Conservation (phyloP, 2,797 vertebrate genomes). For the Hippocampus kuda region DNA sequence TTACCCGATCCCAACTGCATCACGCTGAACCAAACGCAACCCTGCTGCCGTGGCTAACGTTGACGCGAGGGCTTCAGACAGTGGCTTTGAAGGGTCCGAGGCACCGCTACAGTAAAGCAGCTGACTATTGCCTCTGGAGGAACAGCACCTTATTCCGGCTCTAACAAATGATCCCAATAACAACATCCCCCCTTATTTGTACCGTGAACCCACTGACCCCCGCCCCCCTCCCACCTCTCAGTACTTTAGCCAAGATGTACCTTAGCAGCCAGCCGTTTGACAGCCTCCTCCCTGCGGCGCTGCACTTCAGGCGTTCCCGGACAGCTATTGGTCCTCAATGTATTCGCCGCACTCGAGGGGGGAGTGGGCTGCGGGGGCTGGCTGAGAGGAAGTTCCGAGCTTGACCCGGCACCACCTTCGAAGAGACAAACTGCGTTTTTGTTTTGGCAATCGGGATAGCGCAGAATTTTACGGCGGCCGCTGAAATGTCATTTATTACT, state of each 20-base stretch:
- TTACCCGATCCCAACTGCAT: too few relatives aligned
- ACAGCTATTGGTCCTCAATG: constrained; percentile 57
- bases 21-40: too few relatives aligned
- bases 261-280: constrained; percentile 84
- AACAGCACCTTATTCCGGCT: not conserved
- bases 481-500: constrained; percentile 56
- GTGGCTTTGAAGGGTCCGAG: not conserved
- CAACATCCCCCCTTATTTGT: not conserved
- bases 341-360: constrained; percentile 57
- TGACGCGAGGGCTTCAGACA: not conserved
- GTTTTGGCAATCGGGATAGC: not conserved
- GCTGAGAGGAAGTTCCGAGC: constrained; percentile 79
- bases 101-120: not conserved
- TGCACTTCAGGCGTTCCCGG: constrained; percentile 71
- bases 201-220: constrained; percentile 1
- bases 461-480: not conserved
- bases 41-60: too few relatives aligned
- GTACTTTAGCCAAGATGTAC: constrained; percentile 51
- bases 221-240: not conserved
- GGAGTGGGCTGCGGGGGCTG: constrained; percentile 71
- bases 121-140: not conserved
- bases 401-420: constrained; percentile 64
- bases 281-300: constrained; percentile 70
- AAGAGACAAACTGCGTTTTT: constrained; percentile 9
- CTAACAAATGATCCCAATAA: constrained; percentile 2